Conservation (phyloP, 2,113 vertebrate species). For the Aix galericulata region DNA sequence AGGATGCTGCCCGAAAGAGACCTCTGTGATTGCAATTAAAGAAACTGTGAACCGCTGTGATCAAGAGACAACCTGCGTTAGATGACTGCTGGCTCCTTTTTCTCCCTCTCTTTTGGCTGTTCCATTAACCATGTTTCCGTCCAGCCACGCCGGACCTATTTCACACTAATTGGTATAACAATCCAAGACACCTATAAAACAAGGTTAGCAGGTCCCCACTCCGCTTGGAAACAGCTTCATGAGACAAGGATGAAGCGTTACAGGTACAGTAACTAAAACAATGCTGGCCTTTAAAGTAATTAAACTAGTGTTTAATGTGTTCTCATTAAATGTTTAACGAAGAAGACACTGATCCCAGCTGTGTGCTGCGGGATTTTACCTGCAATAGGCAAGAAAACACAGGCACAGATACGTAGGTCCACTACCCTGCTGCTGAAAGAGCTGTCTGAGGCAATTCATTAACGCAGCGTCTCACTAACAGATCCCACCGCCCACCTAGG, state of each 20-base stretch:
- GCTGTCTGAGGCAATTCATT: background rate
- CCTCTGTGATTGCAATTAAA: background rate
- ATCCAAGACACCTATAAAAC: background rate
- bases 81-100: background rate
- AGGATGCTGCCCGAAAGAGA: background rate
- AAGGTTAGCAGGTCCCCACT: background rate
- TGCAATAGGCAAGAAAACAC: background rate
- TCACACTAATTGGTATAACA: background rate
- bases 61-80: background rate
- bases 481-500: background rate
- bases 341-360: background rate
- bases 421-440: background rate
- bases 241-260: background rate
- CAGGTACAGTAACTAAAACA: slow-evolving; percentile 3
- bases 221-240: background rate
- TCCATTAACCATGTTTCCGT: background rate
- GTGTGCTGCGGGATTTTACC: background rate
- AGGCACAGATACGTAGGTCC: background rate
- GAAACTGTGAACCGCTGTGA: background rate
- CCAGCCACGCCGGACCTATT: background rate
- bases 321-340: background rate
- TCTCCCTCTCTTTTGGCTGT: background rate
- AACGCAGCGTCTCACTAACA: background rate
- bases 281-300: background rate
- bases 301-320: background rate